Conservation (phyloP, 2,797 vertebrate species). For the Anas bernieri region DNA sequence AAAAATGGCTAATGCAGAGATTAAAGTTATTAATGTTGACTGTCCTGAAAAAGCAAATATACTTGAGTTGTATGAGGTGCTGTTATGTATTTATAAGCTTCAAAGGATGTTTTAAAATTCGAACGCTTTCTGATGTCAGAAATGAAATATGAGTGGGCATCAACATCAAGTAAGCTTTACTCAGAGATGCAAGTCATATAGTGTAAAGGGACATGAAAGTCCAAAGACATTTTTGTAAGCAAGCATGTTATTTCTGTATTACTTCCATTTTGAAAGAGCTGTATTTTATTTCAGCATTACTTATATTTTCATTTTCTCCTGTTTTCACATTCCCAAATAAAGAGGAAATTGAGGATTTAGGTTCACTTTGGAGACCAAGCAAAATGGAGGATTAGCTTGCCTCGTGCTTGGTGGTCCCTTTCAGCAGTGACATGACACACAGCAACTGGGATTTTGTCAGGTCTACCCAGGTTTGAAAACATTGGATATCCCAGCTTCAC, state of each 20-base stretch:
- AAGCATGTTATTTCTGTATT: not conserved
- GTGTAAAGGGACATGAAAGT: not conserved
- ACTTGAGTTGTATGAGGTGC: not conserved
- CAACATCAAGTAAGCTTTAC: not conserved
- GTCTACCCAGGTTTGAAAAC: not conserved
- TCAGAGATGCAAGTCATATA: not conserved
- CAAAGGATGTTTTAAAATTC: not conserved
- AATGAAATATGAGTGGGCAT: not conserved
- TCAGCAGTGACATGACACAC: not conserved
- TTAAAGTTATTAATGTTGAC: not conserved
- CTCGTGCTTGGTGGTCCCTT: not conserved
- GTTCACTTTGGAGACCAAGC: not conserved
- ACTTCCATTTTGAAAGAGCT: not conserved
- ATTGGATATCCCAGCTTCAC: not conserved
- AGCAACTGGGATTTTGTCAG: not conserved
- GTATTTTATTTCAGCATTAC: not conserved
- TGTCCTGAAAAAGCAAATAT: not conserved
- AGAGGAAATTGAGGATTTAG: conserved; percentile 3
- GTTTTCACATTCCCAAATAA: not conserved
- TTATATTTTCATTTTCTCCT: not conserved
- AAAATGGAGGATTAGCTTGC: not conserved
- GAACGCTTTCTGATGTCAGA: not conserved
- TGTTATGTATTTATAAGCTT: not conserved
- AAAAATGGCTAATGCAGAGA: not conserved
- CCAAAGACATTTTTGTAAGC: not conserved